A percentile compares a stretch with the other conserved stretches of the same genome.
phyloP scores from a whole-genome alignment of 2,888 invertebrate species.

The Eledona agricola region DNA sequence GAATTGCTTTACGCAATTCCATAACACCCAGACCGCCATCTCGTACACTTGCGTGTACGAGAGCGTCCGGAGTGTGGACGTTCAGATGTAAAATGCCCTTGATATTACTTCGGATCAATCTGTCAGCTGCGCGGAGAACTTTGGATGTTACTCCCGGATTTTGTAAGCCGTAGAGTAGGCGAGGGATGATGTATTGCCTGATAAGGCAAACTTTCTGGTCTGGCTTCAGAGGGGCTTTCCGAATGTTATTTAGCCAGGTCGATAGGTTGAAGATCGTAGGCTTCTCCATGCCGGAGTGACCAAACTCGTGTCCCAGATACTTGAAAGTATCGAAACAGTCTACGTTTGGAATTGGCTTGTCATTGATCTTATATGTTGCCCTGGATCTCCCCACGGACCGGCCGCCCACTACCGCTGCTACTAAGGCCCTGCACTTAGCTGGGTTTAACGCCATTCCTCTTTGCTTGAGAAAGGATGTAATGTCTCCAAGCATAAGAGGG shows the following conservation, averaged over 20 bases:
- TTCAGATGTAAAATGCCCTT: constrained; percentile 13
- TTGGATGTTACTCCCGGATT: constrained; percentile 42
- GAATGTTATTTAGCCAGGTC: constrained; percentile 47
- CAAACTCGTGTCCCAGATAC: constrained; percentile 40
- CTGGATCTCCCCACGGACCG: too few species aligned
- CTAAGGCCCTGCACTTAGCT: constrained; percentile 18
- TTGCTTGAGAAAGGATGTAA: constrained; percentile 8
- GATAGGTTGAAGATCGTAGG: constrained; percentile 33
- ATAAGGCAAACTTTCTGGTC: constrained; percentile 56
- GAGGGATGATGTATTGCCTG: constrained; percentile 52
- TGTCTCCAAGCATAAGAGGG: constrained; percentile 1
- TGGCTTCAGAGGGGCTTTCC: constrained; percentile 55
- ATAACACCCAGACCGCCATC: constrained; percentile 49
- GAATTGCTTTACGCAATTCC: constrained; percentile 38
- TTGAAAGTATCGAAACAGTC: background rate
- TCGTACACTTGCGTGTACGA: constrained; percentile 13
- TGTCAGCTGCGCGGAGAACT: constrained; percentile 9
- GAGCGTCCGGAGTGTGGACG: constrained; percentile 7
- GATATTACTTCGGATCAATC: background rate
- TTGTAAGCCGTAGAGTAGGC: constrained; percentile 54
- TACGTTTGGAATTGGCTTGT: too few species aligned
- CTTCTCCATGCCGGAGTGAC: constrained; percentile 30
- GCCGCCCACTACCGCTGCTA: background rate
- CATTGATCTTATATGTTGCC: too few species aligned
- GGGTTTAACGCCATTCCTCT: constrained; percentile 17